Evolutionary conservation across 1,140 invertebrate genomes (phyloP).

Genomic region (Bombyx mandarina): DNA sequence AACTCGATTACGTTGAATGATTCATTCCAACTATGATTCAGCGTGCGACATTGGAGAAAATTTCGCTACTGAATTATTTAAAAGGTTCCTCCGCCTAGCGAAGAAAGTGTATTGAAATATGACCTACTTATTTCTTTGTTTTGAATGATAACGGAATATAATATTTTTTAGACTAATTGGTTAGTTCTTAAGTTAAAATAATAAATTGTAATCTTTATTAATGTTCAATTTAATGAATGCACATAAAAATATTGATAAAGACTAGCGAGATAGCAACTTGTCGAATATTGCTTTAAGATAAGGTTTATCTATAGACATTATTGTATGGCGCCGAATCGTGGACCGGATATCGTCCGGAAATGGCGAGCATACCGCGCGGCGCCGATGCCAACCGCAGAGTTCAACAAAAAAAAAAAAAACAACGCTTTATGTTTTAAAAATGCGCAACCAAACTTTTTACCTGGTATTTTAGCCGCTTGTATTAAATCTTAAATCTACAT

Average conservation of each 20-base stretch:
- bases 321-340: slow-evolving; percentile 32
- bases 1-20: slow-evolving; percentile 62
- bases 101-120: slow-evolving; percentile 3
- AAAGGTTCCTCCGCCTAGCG: not conserved
- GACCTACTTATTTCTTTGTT: not conserved
- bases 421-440: slow-evolving; percentile 4
- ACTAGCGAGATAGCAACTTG: not conserved
- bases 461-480: not conserved
- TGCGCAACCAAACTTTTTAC: too few relatives aligned
- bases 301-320: slow-evolving; percentile 33
- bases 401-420: slow-evolving; percentile 35
- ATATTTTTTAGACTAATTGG: not conserved
- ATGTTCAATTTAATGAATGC: not conserved
- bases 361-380: slow-evolving; percentile 62
- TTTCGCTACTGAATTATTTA: slow-evolving; percentile 22
- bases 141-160: not conserved
- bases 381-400: slow-evolving; percentile 45
- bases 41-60: slow-evolving; percentile 42
- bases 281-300: slow-evolving; percentile 12
- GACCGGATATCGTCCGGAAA: slow-evolving; percentile 66
- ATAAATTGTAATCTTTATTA: not conserved
- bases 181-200: not conserved
- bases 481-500: not conserved
- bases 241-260: not conserved
- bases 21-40: slow-evolving; percentile 63